phyloP scores from a whole-genome alignment of 2,888 invertebrate genomes.

The Heliothis peltigera region DNA sequence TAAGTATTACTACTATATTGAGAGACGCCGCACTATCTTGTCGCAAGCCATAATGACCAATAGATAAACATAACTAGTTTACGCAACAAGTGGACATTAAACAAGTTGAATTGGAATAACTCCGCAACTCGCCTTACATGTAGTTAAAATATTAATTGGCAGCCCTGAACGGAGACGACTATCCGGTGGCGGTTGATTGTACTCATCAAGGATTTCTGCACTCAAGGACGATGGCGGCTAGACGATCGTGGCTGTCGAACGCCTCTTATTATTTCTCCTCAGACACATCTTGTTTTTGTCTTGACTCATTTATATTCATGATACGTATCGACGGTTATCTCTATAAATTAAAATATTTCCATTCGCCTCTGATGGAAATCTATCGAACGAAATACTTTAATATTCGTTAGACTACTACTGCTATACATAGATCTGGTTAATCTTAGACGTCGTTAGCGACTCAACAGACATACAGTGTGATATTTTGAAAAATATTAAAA shows the following conservation, averaged over 20 bases:
- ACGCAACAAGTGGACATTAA: conserved; percentile 62
- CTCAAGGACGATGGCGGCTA: conserved; percentile 88
- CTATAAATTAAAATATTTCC: conserved; percentile 85
- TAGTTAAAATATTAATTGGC: conserved; percentile 82
- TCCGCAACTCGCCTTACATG: conserved; percentile 65
- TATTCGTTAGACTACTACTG: conserved; percentile 58
- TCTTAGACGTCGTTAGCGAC: conserved; percentile 34
- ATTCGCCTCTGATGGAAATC: conserved; percentile 73
- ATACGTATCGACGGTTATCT: conserved; percentile 86
- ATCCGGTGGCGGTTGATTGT: conserved; percentile 90
- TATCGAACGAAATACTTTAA: conserved; percentile 68
- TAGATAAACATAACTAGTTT: conserved; percentile 66
- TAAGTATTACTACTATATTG: background rate
- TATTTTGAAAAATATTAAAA: too few relatives aligned
- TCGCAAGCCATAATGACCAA: conserved; percentile 46
- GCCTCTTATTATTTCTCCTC: conserved; percentile 87
- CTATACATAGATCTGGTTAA: conserved; percentile 44
- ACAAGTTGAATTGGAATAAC: conserved; percentile 68
- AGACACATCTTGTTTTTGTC: conserved; percentile 88
- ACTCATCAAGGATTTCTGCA: conserved; percentile 90
- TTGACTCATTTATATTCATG: conserved; percentile 88
- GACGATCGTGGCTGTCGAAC: conserved; percentile 84
- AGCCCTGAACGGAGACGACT: conserved; percentile 84
- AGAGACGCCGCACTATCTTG: conserved; percentile 16
- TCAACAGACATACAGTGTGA: conserved; percentile 2